phyloP scores from a whole-genome alignment of 2,113 vertebrate species.

The Vombatus ursinus region DNA sequence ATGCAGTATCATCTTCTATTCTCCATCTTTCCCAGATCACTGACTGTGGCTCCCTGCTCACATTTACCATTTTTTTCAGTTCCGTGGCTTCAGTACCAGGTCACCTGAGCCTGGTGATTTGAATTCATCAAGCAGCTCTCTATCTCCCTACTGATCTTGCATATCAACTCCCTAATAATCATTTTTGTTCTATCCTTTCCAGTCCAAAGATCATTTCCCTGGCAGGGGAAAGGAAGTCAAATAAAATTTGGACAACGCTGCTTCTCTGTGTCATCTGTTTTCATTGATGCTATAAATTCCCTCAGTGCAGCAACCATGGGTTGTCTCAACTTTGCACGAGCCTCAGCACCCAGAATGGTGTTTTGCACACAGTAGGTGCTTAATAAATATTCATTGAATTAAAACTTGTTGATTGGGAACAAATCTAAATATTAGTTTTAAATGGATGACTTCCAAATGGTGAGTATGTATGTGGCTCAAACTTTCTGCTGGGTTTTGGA shows the following conservation, averaged over 20 bases:
- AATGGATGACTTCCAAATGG: constrained; percentile 13
- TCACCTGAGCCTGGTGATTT: neutral
- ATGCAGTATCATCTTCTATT: neutral
- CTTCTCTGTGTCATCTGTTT: neutral
- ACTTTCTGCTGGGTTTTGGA: neutral
- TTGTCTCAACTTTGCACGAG: neutral
- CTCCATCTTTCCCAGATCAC: neutral
- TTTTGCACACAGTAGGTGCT: neutral
- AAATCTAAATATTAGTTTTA: constrained; percentile 24
- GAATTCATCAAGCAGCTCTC: neutral
- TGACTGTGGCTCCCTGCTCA: neutral
- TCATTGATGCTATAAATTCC: neutral
- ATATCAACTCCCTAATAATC: neutral
- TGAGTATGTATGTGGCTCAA: neutral
- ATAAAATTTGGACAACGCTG: neutral
- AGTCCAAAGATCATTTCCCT: neutral
- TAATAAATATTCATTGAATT: neutral
- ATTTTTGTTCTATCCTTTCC: neutral
- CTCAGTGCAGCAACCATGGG: neutral
- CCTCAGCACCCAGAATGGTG: neutral
- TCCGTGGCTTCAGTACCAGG: too few species aligned
- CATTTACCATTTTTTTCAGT: neutral
- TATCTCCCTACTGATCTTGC: neutral
- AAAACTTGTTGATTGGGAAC: constrained; percentile 7
- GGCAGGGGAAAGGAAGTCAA: neutral